Evolutionary conservation across 2,888 invertebrate genomes (phyloP), one percentile per base, ranked within the genome.

Genomic region (Camptogramma bilineatum): DNA sequence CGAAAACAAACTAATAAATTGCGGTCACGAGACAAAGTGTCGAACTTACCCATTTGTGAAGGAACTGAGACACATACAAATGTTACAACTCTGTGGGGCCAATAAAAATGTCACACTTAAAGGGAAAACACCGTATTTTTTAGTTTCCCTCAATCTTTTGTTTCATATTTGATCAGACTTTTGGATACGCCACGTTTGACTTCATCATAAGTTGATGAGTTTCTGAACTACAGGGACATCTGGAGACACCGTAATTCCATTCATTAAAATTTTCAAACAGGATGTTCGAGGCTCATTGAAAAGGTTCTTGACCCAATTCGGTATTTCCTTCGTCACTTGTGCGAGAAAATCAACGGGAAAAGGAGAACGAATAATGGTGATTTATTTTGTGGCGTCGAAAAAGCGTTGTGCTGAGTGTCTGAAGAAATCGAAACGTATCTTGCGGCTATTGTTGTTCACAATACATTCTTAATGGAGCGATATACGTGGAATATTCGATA

Each of bases 1-100:
- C 76, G 81, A 78, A 79, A 76, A 77, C 78, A 78, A 80, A 81
- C 83, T 76, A 83, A 85, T 85, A 85, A 83, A 86, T 85, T 81
- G 82, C 75, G 83, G 82, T 78, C 75, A 72, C 77, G 69, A 73
- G 75, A 77, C 79, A 81, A 80, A 83, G 81, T 80, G 75, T 68
- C 79, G 67, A 77, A 78, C 71, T 81, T 74, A 68, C 64, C 66
- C 71, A 64, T 67, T 42, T 67, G 70, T 71, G 60, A 68, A 64
- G 69, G 67, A 67, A 76, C 62, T 61, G 62, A 71, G 77, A 77
- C 76, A 75, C 73, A 70, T 74, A 78, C 73, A 79, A 75, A 77
- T 79, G 80, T 66, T 68, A 73, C 62, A 52, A 68, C 56, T 71
- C 52, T 71, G 69, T 70, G 70, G 65, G 71, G 66, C 72, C 74